Percentiles rank a stretch among this genome's conserved stretches.
Conservation (phyloP, 2,888 invertebrate species). For the Chrysodeixis includens region DNA sequence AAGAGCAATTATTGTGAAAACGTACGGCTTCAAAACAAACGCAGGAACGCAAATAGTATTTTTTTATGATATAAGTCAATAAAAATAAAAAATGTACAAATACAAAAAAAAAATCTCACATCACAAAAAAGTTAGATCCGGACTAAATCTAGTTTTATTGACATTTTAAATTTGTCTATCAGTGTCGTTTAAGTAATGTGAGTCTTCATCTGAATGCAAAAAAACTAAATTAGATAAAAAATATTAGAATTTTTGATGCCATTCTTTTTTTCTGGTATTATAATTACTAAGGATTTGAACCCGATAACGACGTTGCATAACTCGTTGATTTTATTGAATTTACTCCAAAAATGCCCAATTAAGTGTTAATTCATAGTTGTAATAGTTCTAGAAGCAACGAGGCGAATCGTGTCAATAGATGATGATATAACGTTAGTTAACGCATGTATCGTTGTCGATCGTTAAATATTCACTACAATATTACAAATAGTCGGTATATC, state of each 20-base stretch:
- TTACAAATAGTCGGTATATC: constrained; percentile 43
- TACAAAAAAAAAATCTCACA: neutral
- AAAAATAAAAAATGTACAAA: no score
- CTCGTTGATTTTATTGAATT: constrained; percentile 27
- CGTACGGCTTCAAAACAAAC: neutral
- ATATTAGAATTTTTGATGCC: constrained; percentile 16
- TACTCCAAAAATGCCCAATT: constrained; percentile 23
- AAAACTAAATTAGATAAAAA: neutral
- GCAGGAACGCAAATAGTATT: neutral
- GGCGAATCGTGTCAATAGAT: constrained; percentile 44
- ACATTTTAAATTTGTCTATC: constrained; percentile 11
- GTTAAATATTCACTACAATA: constrained; percentile 45
- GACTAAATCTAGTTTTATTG: constrained; percentile 22
- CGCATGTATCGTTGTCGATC: constrained; percentile 21
- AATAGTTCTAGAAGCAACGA: constrained; percentile 35
- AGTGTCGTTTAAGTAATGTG: constrained; percentile 20
- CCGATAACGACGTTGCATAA: constrained; percentile 6
- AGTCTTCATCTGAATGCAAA: neutral
- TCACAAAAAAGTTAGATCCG: constrained; percentile 8
- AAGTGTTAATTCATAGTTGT: constrained; percentile 27
- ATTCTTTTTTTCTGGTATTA: neutral
- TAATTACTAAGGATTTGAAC: neutral
- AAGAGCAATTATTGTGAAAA: constrained; percentile 13
- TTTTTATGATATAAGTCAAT: no score
- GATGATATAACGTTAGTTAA: constrained; percentile 42